Conservation (phyloP, 2,888 invertebrate genomes). For the Lordiphosa fenestrarum region DNA sequence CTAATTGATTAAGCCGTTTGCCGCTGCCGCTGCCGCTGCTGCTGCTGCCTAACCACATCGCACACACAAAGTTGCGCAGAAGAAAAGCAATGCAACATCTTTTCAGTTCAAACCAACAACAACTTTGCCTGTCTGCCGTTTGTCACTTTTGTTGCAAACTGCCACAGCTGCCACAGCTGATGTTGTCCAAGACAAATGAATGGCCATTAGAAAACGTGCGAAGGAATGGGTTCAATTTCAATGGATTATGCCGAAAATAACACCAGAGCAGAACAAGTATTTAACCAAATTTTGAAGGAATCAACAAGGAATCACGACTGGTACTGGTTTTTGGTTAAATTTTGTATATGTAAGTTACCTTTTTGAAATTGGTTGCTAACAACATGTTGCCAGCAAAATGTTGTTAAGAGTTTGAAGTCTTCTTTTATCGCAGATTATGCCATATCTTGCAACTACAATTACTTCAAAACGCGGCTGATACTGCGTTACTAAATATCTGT, state of each 20-base stretch:
- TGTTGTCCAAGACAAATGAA: constrained; percentile 64
- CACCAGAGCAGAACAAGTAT: neutral
- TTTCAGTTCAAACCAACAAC: constrained; percentile 2
- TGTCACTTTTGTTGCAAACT: constrained; percentile 46
- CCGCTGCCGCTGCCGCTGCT: constrained; percentile 34
- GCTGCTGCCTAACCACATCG: constrained; percentile 16
- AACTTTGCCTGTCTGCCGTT: constrained; percentile 1
- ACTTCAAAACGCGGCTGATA: too few relatives aligned
- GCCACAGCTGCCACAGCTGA: constrained; percentile 52
- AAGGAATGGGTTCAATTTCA: constrained; percentile 1
- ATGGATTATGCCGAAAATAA: neutral
- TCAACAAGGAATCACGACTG: too few relatives aligned
- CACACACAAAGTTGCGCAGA: neutral
- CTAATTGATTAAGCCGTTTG: constrained; percentile 70
- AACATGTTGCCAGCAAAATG: too few relatives aligned
- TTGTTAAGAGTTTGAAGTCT: too few relatives aligned
- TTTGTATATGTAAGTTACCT: too few relatives aligned
- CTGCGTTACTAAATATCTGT: too few relatives aligned
- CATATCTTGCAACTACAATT: too few relatives aligned
- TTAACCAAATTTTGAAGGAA: neutral
- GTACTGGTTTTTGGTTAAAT: too few relatives aligned
- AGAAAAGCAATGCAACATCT: constrained; percentile 17
- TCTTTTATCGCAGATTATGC: too few relatives aligned
- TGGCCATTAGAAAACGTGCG: constrained; percentile 45
- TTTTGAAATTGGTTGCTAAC: too few relatives aligned